Evolutionary conservation across 2,797 vertebrate species (phyloP), one percentile per base, ranked within the genome.

Genomic region (Tamandua tetradactyla): DNA sequence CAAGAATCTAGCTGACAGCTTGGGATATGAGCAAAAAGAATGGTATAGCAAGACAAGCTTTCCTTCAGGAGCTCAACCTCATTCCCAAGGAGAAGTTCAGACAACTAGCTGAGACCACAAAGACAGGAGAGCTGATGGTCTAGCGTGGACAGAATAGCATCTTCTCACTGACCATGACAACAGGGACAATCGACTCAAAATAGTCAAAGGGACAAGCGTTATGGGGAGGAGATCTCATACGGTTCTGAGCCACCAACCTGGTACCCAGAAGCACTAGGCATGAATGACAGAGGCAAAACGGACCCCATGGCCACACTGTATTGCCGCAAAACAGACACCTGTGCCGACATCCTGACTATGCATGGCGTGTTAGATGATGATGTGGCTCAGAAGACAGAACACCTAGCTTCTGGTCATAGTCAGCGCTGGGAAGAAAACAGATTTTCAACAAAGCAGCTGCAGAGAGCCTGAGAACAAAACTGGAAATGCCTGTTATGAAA

Each of bases 401-500:
- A 81, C 47, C 88, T 93, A 76, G 62, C 71, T 95, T 75, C 91
- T 37, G 94, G 82, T 87, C 93, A 97, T 3, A 42, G 86, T 57
- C 85, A 76, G 59, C 52, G 89, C 74, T 61, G n/a, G 40, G 89
- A 93, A 95, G 25, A 89, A 55, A 95, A 87, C 40, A 89, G 83
- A 89, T 61, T 92, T 88, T 76, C 17, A 90, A 87, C 92, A 69
- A 64, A 72, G 62, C 40, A 66, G 68, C 75, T 0, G 9, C 3
- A 23, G 78, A 78, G 91, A 93, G 83, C 37, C 0, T 59, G 94
- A 96, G 95, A 88, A 90, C 92, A 69, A 94, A 98, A 98, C 96
- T 97, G 96, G 97, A 98, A 97, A 97, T 94, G 95, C 96, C 96
- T 97, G 96, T 96, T 97, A 93, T 74, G 96, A 96, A 71, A 96